phyloP scores from a whole-genome alignment of 2,113 vertebrate genomes.

The Tauraco erythrolophus region DNA sequence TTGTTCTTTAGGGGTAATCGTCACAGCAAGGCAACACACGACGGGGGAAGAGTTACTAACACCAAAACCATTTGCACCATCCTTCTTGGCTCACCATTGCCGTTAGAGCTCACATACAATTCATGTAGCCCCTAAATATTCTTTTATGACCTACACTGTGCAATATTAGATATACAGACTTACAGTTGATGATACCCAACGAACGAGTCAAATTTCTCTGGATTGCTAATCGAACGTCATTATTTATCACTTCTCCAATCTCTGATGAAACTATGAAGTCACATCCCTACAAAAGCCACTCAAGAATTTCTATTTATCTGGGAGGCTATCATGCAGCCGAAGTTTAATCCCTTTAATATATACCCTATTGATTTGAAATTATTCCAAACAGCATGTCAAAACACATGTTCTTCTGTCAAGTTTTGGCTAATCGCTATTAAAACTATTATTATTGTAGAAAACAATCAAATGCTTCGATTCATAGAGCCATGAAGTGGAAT shows the following conservation, averaged over 20 bases:
- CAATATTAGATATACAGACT: fast-evolving
- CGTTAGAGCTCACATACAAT: not conserved
- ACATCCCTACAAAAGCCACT: not conserved
- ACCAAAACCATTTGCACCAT: not conserved
- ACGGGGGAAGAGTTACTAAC: not conserved
- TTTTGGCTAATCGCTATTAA: not conserved
- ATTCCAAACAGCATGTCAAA: not conserved
- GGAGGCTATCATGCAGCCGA: not conserved
- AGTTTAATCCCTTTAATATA: not conserved
- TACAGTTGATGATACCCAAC: not conserved
- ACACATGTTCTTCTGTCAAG: not conserved
- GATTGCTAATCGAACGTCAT: not conserved
- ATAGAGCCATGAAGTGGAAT: not conserved
- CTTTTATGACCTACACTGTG: not conserved
- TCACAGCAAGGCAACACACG: not conserved
- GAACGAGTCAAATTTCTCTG: not conserved
- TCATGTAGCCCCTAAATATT: not conserved
- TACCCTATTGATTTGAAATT: not conserved
- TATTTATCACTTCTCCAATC: not conserved
- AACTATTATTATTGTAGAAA: not conserved
- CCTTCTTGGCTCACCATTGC: not conserved
- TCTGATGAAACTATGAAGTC: not conserved
- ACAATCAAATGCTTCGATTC: not conserved
- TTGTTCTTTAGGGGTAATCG: not conserved
- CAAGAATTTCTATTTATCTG: not conserved